Evolutionary conservation across 2,113 vertebrate species (phyloP), one percentile per base, ranked within the genome.

Genomic region (Lasiurus borealis): DNA sequence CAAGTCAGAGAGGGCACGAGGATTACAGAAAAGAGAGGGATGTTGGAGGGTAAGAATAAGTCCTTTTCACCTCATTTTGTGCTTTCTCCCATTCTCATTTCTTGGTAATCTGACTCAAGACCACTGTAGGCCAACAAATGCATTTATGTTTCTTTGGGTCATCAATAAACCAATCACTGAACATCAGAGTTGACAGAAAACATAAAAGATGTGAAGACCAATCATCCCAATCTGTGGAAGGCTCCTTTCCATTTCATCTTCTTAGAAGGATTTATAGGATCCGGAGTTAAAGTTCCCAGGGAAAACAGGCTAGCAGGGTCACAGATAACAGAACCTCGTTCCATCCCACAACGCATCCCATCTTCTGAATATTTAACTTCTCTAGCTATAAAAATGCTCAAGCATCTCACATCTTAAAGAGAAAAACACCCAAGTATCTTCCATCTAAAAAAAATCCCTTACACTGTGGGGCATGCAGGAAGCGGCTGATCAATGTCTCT

Each of bases 121-220:
- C 5, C 40, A 82, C 11, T 29, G 5, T 12, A 88, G 59, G 80
- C 21, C 15, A 80, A 89, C 75, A 87, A 77, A 75, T 34, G 2
- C 8, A 57, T 34, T 77, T 50, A n/a, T 11, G 68, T 31, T 76
- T 94, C 82, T 91, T 85, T 78, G 52, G 14, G 36, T 15, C 73
- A 62, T 66, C 29, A 71, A 68, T 88, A 93, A 78, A 75, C 90
- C 81, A 92, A 83, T 94, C 88, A 57, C 44, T 50, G 11, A 77
- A 75, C 25, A 69, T 95, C 68, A 73, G 44, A 93, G 54, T 48
- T 88, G 62, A 85, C 44, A 83, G 85, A 78, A 91, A 80, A 54
- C 40, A 68, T 64, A 64, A 86, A 86, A 66, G 59, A 82, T 69
- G 50, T 90, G 78, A 88, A 95, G 52, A 50, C 3, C 48, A 90